Evolutionary conservation across 1,140 invertebrate species (phyloP).

Genomic region (Agrilus planipennis): DNA sequence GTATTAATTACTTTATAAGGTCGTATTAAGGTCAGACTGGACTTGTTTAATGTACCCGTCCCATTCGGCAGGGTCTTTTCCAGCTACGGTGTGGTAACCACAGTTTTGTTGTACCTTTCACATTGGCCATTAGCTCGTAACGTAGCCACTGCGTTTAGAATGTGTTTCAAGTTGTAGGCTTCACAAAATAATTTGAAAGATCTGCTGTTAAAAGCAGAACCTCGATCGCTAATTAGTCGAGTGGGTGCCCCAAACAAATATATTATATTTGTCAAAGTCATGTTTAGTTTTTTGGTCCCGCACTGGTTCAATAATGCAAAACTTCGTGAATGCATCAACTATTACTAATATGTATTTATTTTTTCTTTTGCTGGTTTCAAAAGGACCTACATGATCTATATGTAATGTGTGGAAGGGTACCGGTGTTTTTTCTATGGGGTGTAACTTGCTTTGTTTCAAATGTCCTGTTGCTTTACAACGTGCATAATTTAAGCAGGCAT

Average conservation of each 20-base stretch:
- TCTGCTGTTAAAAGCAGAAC: slow-evolving; percentile 24
- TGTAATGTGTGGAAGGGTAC: slow-evolving; percentile 7
- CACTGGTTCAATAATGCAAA: slow-evolving; percentile 13
- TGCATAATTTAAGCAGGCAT: neutral
- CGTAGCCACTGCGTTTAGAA: slow-evolving; percentile 23
- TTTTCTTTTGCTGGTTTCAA: slow-evolving; percentile 15
- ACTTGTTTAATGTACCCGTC: slow-evolving; percentile 4
- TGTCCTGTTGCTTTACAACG: slow-evolving; percentile 3
- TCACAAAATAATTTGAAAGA: slow-evolving; percentile 20
- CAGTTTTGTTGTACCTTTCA: slow-evolving; percentile 12
- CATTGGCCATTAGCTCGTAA: slow-evolving; percentile 22
- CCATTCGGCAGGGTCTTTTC: slow-evolving; percentile 3
- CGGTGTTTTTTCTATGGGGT: neutral
- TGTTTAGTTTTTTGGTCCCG: slow-evolving; percentile 13
- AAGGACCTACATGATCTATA: slow-evolving; percentile 24
- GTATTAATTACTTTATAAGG: too few species aligned
- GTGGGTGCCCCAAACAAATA: slow-evolving; percentile 18
- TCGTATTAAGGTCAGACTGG: slow-evolving; percentile 1
- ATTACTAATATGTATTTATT: slow-evolving; percentile 23
- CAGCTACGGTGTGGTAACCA: slow-evolving; percentile 10
- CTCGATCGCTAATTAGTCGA: slow-evolving; percentile 27
- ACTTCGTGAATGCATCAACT: slow-evolving; percentile 24
- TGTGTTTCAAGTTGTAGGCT: slow-evolving; percentile 19
- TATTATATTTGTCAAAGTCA: slow-evolving; percentile 5
- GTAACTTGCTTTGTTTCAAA: neutral